Evolutionary conservation across 2,888 invertebrate genomes (phyloP).

Genomic region (Dolichomitus sp.): DNA sequence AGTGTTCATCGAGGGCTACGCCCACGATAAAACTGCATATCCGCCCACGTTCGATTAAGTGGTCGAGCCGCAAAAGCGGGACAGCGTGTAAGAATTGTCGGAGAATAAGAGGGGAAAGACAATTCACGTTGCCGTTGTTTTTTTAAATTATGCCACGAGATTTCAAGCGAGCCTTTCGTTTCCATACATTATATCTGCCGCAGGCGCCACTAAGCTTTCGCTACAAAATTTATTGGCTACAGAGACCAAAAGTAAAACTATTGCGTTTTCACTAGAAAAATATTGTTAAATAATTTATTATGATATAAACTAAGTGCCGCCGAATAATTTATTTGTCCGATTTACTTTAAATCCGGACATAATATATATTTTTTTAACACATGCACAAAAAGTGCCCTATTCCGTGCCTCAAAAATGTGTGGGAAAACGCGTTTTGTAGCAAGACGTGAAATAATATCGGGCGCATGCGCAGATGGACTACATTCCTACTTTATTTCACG

Average conservation of each 20-base stretch:
- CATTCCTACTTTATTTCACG: too few relatives aligned
- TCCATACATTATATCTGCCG: neutral
- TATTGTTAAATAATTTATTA: too few relatives aligned
- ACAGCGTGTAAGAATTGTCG: constrained; percentile 15
- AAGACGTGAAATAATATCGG: too few relatives aligned
- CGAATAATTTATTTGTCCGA: too few relatives aligned
- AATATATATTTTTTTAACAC: too few relatives aligned
- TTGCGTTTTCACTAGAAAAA: neutral
- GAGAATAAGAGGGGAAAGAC: constrained; percentile 31
- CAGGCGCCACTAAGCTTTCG: neutral
- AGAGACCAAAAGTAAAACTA: neutral
- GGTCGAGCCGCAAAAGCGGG: constrained; percentile 48
- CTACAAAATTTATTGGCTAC: neutral
- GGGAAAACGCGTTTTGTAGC: too few relatives aligned
- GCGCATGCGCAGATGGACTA: too few relatives aligned
- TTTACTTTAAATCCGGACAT: too few relatives aligned
- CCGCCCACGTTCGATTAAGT: constrained; percentile 65
- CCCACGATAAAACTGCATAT: constrained; percentile 58
- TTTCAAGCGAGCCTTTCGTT: constrained; percentile 37
- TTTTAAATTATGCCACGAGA: constrained; percentile 35
- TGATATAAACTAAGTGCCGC: too few relatives aligned
- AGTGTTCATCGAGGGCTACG: constrained; percentile 48
- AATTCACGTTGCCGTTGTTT: constrained; percentile 27
- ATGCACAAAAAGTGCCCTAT: too few relatives aligned
- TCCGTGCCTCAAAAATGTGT: too few relatives aligned